phyloP scores from a whole-genome alignment of 2,113 vertebrate genomes.

The Cnemophilus loriae region DNA sequence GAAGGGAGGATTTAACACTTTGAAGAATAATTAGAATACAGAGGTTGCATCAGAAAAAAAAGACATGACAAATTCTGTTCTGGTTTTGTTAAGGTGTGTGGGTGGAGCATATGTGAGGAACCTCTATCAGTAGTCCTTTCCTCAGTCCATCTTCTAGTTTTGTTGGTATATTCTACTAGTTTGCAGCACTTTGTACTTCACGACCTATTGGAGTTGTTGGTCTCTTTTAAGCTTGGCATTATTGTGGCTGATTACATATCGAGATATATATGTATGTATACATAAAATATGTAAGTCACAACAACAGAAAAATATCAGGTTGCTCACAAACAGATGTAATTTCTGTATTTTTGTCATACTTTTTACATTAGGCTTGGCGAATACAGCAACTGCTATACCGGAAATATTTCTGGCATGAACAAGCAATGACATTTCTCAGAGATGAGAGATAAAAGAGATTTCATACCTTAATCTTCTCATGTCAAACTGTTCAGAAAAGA shows the following conservation, averaged over 20 bases:
- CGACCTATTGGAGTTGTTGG: background rate
- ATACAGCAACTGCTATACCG: background rate
- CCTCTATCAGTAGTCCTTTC: background rate
- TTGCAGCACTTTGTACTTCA: background rate
- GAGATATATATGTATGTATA: background rate
- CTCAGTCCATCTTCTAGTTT: background rate
- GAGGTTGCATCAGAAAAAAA: background rate
- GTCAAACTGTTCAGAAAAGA: background rate
- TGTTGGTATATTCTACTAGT: background rate
- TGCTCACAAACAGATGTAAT: background rate
- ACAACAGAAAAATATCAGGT: background rate
- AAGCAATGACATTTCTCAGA: background rate
- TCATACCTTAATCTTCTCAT: background rate
- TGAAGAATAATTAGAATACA: background rate
- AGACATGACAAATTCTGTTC: background rate
- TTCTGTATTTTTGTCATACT: background rate
- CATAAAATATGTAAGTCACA: background rate
- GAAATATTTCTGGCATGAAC: background rate
- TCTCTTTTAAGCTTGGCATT: background rate
- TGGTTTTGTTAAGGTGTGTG: background rate
- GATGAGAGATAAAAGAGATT: background rate
- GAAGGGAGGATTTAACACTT: background rate
- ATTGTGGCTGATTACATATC: background rate
- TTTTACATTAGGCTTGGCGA: background rate
- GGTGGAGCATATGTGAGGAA: rapidly evolving